These are phyloP conservation scores for Aphidius colemani DNA, from an alignment of 2,888 invertebrate genomes.

Conservation along the genomic window DNA sequence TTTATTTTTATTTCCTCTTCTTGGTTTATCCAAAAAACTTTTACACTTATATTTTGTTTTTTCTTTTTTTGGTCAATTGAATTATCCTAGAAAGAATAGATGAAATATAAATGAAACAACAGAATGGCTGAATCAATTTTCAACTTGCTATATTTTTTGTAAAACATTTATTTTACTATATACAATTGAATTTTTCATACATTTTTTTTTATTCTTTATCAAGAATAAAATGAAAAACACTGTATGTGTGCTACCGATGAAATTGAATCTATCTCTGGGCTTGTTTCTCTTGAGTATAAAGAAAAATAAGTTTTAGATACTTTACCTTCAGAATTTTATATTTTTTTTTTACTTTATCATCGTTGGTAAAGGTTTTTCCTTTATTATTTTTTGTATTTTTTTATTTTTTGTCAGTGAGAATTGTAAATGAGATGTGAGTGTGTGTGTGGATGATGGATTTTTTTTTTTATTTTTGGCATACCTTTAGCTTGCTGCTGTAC, in stretches of 20 bases:
- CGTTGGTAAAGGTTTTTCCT: background rate
- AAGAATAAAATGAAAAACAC: background rate
- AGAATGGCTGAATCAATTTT: background rate
- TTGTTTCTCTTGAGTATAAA: conserved; percentile 2
- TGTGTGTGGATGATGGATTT: background rate
- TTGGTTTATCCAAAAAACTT: too few species aligned
- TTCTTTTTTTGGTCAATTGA: too few species aligned
- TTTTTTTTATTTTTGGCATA: conserved; percentile 10
- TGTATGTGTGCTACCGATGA: conserved; percentile 2
- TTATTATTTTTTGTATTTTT: background rate
- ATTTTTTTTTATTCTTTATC: background rate
- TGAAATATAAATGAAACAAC: too few species aligned
- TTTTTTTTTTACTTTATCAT: background rate
- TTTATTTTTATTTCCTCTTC: too few species aligned
- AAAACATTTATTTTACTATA: background rate
- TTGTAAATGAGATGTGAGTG: conserved; percentile 6
- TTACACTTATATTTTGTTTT: too few species aligned
- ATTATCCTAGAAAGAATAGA: too few species aligned
- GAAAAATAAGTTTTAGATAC: conserved; percentile 1
- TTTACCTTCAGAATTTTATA: background rate
- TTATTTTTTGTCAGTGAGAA: conserved; percentile 7
- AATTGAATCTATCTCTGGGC: conserved; percentile 18
- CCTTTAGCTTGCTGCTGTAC: background rate
- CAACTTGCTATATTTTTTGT: background rate
- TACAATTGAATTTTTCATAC: background rate